Conservation (phyloP, 2,888 invertebrate species). For the Liopterus haemorrhoidalis region DNA sequence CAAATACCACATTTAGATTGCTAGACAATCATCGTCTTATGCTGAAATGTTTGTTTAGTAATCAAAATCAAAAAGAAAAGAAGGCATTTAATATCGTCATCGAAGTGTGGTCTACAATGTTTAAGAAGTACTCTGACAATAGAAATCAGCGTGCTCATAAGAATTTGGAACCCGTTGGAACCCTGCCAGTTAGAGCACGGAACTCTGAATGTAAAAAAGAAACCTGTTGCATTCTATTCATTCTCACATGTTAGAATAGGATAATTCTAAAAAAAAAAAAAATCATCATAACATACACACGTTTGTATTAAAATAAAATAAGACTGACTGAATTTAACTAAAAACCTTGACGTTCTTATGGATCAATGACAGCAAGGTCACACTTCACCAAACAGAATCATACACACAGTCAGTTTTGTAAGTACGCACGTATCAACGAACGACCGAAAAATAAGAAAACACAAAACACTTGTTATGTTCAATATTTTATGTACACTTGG, state of each 20-base stretch:
- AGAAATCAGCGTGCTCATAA: constrained; percentile 18
- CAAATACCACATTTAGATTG: too few relatives aligned
- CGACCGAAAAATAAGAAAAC: constrained; percentile 35
- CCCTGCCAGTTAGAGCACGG: constrained; percentile 44
- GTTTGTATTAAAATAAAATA: constrained; percentile 19
- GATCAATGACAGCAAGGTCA: constrained; percentile 8
- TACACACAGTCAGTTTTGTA: constrained; percentile 37
- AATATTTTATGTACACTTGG: constrained; percentile 48
- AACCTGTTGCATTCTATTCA: constrained; percentile 30
- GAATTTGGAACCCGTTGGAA: constrained; percentile 37
- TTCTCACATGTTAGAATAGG: constrained; percentile 25
- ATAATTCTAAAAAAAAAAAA: constrained; percentile 23
- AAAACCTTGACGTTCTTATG: constrained; percentile 16
- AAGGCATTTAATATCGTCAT: not conserved
- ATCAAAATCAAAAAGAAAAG: not conserved
- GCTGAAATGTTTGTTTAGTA: too few relatives aligned
- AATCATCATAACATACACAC: constrained; percentile 28
- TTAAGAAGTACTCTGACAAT: constrained; percentile 28
- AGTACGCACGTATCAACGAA: constrained; percentile 42
- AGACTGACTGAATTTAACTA: constrained; percentile 22
- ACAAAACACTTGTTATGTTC: constrained; percentile 39
- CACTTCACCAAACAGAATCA: constrained; percentile 12
- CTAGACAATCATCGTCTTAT: too few relatives aligned
- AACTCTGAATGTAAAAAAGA: constrained; percentile 41
- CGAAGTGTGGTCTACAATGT: not conserved